Evolutionary conservation across 1,140 invertebrate genomes (phyloP), one percentile per base, ranked within the genome.

Genomic region (Drosophila equinoxialis): DNA sequence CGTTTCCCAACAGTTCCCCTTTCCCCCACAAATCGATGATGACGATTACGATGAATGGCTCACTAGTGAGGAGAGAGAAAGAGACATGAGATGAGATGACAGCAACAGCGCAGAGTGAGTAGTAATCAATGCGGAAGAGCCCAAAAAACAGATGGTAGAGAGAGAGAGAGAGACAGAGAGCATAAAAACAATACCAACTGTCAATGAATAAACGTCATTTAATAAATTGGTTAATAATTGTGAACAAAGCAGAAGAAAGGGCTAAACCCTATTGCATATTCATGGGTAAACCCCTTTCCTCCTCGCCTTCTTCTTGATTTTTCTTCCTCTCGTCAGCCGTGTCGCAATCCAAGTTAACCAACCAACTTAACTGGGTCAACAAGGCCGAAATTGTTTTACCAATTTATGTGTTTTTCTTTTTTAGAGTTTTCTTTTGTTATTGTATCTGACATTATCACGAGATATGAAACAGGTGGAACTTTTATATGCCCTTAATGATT

Each of bases 201-300:
- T 45, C 67, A 74, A 81, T 69, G 77, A 76, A 77, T 77, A 54
- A 20, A 37, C 33, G 65, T 64, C 75, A 70, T 66, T 62, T 71
- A 65, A 84, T 80, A 80, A 80, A 84, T 84, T 84, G 70, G 65
- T 67, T 80, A 84, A 79, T 77, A 83, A 84, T 30, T 30, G 30
- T 68, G 77, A 72, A 45, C 69, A 55, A 14, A 39, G 17, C 6
- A 20, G 63, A 20, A 23, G 13, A 55, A 39, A 26, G 20, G 7
- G 7, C 51, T 65, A 23, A 62, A 61, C 35, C 62, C 74, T 51
- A 77, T 67, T 78, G 79, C 82, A 86, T 85, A 85, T 86, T 86
- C 74, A 85, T 85, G 82, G 78, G 63, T 51, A 8, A 11, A 23
- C 37, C 11, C 3, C 37, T 26, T 10, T 13, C 37, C 37, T 5